Evolutionary conservation across 2,113 vertebrate species (phyloP).

Genomic region (Atractosteus spatula): DNA sequence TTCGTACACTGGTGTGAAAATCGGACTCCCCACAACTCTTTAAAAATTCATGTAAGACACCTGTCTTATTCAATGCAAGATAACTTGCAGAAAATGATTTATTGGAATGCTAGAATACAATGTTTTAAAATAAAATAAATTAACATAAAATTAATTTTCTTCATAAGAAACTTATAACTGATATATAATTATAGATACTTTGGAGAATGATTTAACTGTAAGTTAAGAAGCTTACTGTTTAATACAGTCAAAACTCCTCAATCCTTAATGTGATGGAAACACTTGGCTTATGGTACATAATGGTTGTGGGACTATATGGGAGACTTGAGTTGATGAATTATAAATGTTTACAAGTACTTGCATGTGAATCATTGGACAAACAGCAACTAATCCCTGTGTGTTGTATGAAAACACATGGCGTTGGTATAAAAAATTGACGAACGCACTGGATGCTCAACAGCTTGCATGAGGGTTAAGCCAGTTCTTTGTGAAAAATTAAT

Average conservation of each 20-base stretch:
- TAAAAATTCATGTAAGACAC: too few species aligned
- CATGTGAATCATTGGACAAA: constrained; percentile 24
- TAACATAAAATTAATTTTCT: too few species aligned
- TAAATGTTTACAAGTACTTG: constrained; percentile 63
- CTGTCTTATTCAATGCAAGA: too few species aligned
- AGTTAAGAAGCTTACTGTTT: too few species aligned
- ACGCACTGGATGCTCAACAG: constrained; percentile 23
- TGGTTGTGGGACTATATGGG: constrained; percentile 51
- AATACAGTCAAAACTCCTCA: neutral
- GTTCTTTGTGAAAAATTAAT: constrained; percentile 25
- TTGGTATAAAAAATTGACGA: constrained; percentile 30
- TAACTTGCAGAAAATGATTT: too few species aligned
- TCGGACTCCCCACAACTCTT: too few species aligned
- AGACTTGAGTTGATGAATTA: constrained; percentile 66
- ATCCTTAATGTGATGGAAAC: neutral
- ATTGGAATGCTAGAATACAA: too few species aligned
- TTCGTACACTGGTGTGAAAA: too few species aligned
- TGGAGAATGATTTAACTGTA: too few species aligned
- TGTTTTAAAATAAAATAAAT: too few species aligned
- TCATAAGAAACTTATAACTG: too few species aligned
- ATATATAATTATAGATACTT: too few species aligned
- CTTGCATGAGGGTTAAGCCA: constrained; percentile 25
- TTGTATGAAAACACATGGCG: constrained; percentile 23
- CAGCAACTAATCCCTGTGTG: constrained; percentile 8
- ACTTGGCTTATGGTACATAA: neutral